A percentile compares a stretch with the other conserved stretches of the same genome.
phyloP scores from a whole-genome alignment of 2,888 invertebrate species.

The Leptogaster cylindrica region DNA sequence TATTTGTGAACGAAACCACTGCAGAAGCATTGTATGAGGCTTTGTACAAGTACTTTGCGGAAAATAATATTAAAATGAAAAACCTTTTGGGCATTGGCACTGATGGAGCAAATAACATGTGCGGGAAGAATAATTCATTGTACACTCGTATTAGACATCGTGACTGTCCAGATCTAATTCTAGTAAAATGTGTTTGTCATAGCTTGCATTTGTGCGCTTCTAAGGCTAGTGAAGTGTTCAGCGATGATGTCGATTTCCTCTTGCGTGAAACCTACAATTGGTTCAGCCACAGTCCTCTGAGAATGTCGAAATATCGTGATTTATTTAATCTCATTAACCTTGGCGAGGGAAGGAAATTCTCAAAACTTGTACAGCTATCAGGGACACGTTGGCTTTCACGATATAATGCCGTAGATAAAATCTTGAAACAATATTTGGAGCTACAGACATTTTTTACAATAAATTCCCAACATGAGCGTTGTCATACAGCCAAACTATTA shows the following conservation, averaged over 20 bases:
- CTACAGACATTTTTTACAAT: no score
- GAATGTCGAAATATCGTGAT: background rate
- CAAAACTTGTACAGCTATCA: no score
- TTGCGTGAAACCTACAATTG: conserved; percentile 8
- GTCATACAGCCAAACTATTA: no score
- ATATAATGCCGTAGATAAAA: no score
- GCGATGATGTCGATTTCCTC: background rate
- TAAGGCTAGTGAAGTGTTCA: background rate
- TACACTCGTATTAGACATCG: background rate
- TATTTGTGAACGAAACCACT: no score
- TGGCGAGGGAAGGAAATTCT: no score
- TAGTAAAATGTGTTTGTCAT: background rate
- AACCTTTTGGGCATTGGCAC: background rate
- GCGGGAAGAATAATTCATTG: background rate
- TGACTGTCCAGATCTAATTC: background rate
- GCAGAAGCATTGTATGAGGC: no score
- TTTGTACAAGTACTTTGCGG: no score
- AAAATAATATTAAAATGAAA: background rate
- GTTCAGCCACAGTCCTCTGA: background rate
- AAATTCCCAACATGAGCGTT: no score
- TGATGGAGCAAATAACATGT: background rate
- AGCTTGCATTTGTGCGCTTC: background rate
- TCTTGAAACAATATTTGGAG: no score
- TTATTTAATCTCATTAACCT: no score
- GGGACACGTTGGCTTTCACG: no score